Percentiles rank a stretch among this genome's conserved stretches.
Conservation (phyloP, 2,888 invertebrate genomes). For the Synergus japonicus region DNA sequence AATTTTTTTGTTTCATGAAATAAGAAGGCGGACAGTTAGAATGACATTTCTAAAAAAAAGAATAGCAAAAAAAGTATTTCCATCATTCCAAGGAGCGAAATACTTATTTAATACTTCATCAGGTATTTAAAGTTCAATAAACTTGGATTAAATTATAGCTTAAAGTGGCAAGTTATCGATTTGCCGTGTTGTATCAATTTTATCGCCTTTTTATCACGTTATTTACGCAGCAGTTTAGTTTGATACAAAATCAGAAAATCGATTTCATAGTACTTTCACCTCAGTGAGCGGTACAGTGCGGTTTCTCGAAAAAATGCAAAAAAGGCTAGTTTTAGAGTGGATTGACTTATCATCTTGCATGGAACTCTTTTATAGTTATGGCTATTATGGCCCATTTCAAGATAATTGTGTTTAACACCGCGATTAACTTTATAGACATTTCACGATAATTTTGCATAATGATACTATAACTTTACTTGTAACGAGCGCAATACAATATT, state of each 20-base stretch:
- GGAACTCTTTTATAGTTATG: background rate
- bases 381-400: background rate
- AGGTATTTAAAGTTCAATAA: background rate
- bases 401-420: constrained; percentile 18
- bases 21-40: too few relatives aligned
- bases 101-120: too few relatives aligned
- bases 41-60: too few relatives aligned
- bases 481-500: background rate
- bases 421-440: constrained; percentile 12
- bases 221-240: constrained; percentile 23
- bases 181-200: background rate
- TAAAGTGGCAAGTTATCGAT: background rate
- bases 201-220: constrained; percentile 10
- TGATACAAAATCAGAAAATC: background rate
- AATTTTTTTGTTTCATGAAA: background rate
- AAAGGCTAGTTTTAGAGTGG: constrained; percentile 12
- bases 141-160: background rate
- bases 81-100: too few relatives aligned
- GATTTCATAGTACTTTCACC: constrained; percentile 18
- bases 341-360: background rate
- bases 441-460: constrained; percentile 14
- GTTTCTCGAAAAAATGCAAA: background rate
- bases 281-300: background rate
- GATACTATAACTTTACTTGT: background rate
- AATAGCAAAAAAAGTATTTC: too few relatives aligned